Evolutionary conservation across 2,113 vertebrate species (phyloP).

Genomic region (Pelodiscus sinensis): DNA sequence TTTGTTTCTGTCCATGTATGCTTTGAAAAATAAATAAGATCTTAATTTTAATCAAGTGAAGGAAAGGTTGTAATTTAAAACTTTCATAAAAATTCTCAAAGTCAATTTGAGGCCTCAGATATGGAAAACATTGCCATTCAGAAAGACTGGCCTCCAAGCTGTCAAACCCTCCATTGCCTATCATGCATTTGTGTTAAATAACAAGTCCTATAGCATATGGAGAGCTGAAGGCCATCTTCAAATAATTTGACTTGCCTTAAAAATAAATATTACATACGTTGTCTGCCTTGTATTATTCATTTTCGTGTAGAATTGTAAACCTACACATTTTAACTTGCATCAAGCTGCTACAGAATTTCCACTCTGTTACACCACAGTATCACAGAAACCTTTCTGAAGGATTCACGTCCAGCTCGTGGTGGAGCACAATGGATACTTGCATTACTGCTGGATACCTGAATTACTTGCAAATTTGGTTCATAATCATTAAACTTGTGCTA

Average conservation of each 20-base stretch:
- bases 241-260: neutral
- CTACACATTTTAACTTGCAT: conserved; percentile 48
- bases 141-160: neutral
- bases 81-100: neutral
- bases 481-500: conserved; percentile 3
- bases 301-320: conserved; percentile 33
- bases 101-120: neutral
- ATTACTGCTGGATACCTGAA: neutral
- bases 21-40: neutral
- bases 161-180: neutral
- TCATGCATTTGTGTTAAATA: neutral
- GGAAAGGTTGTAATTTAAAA: neutral
- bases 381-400: neutral
- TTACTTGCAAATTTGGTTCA: neutral
- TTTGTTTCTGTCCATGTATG: accelerated
- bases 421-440: conserved; percentile 24
- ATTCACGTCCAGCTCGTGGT: neutral
- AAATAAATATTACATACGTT: neutral
- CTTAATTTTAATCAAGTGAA: neutral
- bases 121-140: neutral
- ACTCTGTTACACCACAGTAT: neutral
- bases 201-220: accelerated
- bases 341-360: conserved; percentile 51
- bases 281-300: conserved; percentile 16
- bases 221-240: conserved; percentile 15